These are phyloP conservation scores for Coelopa pilipes DNA, from an alignment of 2,888 invertebrate species.

Conservation along the genomic window DNA sequence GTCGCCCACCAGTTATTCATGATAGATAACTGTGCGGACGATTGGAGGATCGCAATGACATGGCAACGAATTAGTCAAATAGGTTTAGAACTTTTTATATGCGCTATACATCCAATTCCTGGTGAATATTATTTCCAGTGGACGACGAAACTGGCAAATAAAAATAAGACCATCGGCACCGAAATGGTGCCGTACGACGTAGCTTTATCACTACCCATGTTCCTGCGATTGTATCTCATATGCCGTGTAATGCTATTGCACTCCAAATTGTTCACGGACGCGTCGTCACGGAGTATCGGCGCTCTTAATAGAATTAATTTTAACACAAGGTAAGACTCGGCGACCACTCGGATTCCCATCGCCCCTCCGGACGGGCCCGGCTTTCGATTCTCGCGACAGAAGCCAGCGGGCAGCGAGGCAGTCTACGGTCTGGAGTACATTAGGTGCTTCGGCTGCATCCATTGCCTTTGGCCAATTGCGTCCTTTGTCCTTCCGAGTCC, in stretches of 20 bases:
- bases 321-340: conserved; percentile 88
- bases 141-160: conserved; percentile 95
- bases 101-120: conserved; percentile 98
- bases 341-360: too few relatives aligned
- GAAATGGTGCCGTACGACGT: conserved; percentile 93
- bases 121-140: conserved; percentile 96
- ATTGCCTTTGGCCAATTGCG: too few relatives aligned
- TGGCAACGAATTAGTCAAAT: conserved; percentile 96
- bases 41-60: conserved; percentile 99
- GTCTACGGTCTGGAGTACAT: too few relatives aligned
- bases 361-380: too few relatives aligned
- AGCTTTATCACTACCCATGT: conserved; percentile 98
- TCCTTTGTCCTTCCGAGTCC: too few relatives aligned
- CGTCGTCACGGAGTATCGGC: conserved; percentile 97
- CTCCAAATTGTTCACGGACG: conserved; percentile 99
- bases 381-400: too few relatives aligned
- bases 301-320: conserved; percentile 98
- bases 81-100: conserved; percentile 90
- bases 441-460: too few relatives aligned
- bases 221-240: conserved; percentile 98
- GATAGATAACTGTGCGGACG: conserved; percentile 99
- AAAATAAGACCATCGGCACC: conserved; percentile 76
- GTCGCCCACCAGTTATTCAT: conserved; percentile 89
- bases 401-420: too few relatives aligned
- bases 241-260: conserved; percentile 99